These are phyloP conservation scores for Halictus ligatus DNA, from an alignment of 2,888 invertebrate genomes.

Conservation along the genomic window DNA sequence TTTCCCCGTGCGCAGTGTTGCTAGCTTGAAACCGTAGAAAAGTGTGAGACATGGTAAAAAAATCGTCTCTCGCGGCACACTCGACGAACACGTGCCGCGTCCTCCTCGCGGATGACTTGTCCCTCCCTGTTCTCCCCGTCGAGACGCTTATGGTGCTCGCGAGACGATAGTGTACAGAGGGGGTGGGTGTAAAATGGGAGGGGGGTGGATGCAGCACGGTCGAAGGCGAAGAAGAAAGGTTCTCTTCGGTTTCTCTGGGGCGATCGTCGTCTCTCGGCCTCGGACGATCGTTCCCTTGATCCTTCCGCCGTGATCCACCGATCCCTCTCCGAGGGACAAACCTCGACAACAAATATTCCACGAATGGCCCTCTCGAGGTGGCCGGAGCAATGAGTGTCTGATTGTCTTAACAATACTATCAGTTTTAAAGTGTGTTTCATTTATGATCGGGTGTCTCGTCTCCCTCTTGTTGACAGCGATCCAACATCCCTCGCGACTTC, in stretches of 20 bases:
- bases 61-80: constrained; percentile 58
- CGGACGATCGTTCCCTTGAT: constrained; percentile 10
- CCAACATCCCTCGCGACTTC: background rate
- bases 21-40: constrained; percentile 66
- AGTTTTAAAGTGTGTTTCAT: constrained; percentile 68
- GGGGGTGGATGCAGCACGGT: constrained; percentile 34
- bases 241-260: background rate
- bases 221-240: constrained; percentile 19
- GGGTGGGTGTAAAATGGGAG: constrained; percentile 18
- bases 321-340: constrained; percentile 48
- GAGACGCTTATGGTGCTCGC: background rate
- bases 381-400: constrained; percentile 81
- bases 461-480: constrained; percentile 13
- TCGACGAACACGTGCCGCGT: constrained; percentile 54
- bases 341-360: constrained; percentile 62
- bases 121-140: constrained; percentile 10
- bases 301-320: constrained; percentile 29
- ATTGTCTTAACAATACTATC: constrained; percentile 84
- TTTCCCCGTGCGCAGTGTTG: constrained; percentile 1
- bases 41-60: constrained; percentile 68
- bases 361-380: constrained; percentile 78
- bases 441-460: constrained; percentile 30
- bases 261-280: constrained; percentile 1
- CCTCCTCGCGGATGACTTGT: constrained; percentile 7
- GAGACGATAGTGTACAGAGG: constrained; percentile 26